phyloP scores from a whole-genome alignment of 2,888 invertebrate genomes.

The Lucinisca nassula region DNA sequence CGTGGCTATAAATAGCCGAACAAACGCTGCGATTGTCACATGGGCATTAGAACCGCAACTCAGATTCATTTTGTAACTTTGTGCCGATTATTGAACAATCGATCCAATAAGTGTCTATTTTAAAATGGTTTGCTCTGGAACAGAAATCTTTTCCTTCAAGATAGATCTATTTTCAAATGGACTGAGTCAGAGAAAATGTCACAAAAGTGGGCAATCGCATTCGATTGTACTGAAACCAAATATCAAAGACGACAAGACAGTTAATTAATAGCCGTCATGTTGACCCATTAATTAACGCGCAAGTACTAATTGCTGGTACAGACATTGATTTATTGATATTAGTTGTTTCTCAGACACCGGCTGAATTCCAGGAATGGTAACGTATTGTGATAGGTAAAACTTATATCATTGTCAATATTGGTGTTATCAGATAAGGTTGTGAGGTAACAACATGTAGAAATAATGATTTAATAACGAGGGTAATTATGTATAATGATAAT shows the following conservation, averaged over 20 bases:
- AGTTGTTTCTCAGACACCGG: neutral
- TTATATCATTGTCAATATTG: neutral
- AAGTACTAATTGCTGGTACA: neutral
- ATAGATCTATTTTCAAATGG: no score
- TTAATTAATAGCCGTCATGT: neutral
- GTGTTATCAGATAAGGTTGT: neutral
- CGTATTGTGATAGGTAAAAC: slow-evolving; percentile 1
- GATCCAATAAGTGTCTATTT: no score
- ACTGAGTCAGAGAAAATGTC: no score
- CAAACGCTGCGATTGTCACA: no score
- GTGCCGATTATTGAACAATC: no score
- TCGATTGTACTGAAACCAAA: no score
- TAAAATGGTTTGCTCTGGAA: no score
- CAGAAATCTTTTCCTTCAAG: no score
- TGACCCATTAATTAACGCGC: slow-evolving; percentile 5
- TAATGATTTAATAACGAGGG: neutral
- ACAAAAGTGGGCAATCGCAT: no score
- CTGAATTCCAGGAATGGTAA: neutral
- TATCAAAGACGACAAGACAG: neutral
- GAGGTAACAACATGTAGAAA: neutral
- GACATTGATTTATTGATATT: neutral
- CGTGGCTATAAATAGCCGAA: no score
- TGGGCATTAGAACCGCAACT: no score
- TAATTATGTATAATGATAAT: neutral
- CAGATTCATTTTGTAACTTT: no score